Base-by-base conservation (phyloP, 1,140 invertebrate species). In the Agrilus planipennis region DNA sequence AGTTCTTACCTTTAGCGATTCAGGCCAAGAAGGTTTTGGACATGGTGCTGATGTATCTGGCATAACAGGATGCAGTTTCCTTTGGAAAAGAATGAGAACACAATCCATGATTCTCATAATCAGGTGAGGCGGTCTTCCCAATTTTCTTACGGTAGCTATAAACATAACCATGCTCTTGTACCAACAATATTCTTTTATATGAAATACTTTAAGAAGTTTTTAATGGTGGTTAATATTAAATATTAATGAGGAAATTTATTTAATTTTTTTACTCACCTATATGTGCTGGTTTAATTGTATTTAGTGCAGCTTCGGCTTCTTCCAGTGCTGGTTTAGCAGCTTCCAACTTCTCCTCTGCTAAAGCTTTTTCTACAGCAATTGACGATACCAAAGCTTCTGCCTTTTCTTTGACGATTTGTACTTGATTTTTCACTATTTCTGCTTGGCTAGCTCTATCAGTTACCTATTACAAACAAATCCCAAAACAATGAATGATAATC, bases 31-130 rank as follows among this genome's bases (percentile, higher is more conserved):
- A 14, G 92, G 90, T 63, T 93, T 94, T 0, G 88, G 81, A 63
- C 84, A 91, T 1, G 80, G 73, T 4, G 79, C 79, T 14, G 83
- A 74, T 7, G 79, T 75, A 61, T 97, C 93, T 10, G 77, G 68
- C 52, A 82, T 77, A 3, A 89, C 74, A 0, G 85, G 72, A 59
- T 90, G 79, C 31, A 90, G 66, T 67, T 81, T 84, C 47, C 86
- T 72, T 68, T 93, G 89, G 60, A 96, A 96, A 3, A 97, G 64
- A 44, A 97, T 84, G 31, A 96, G 61, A 1, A 95, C 91, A 57
- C 87, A 91, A 55, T 96, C 93, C 92, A 97, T 96, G 47, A 97
- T 95, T 49, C 91, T 73, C 91, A 95, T 95, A 51, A 97, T 96
- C 0, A 97, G 68, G 68, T 95, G 90, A 4, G 93, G 93, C 1